Conservation (phyloP, 1,140 invertebrate genomes). For the Drosophila simulans region DNA sequence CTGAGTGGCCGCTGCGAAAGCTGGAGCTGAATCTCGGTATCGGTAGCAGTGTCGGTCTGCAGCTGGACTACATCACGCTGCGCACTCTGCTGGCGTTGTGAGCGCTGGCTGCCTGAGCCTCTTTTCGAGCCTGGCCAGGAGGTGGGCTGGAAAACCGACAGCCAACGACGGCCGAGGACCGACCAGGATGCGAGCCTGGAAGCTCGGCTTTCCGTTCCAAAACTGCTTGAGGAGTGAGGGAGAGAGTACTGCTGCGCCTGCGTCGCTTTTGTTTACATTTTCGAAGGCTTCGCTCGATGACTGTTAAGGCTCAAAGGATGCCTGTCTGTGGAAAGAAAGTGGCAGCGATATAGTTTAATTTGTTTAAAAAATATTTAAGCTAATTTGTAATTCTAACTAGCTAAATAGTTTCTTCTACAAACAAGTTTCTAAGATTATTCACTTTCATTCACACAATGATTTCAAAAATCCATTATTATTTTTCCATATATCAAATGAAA, state of each 20-base stretch:
- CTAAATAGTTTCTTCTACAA: not conserved
- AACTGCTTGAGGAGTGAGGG: slow-evolving; percentile 39
- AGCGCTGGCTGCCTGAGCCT: slow-evolving; percentile 23
- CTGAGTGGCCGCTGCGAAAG: slow-evolving; percentile 58
- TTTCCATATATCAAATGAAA: too few species aligned
- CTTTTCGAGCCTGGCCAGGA: slow-evolving; percentile 30
- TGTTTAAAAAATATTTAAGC: not conserved
- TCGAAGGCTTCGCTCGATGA: slow-evolving; percentile 49
- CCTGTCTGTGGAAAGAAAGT: slow-evolving; percentile 37
- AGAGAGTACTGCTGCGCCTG: slow-evolving; percentile 67
- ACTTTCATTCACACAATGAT: not conserved
- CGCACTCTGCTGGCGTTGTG: slow-evolving; percentile 68
- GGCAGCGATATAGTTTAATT: not conserved
- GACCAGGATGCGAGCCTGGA: slow-evolving; percentile 27
- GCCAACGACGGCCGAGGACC: not conserved
- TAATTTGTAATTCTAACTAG: not conserved
- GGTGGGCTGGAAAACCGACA: slow-evolving; percentile 40
- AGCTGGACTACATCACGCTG: slow-evolving; percentile 62
- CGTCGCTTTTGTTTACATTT: slow-evolving; percentile 80
- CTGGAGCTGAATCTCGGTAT: slow-evolving; percentile 22
- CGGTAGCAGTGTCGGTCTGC: not conserved
- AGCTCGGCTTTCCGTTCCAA: slow-evolving; percentile 26
- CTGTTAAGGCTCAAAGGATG: slow-evolving; percentile 47
- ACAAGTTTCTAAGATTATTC: not conserved
- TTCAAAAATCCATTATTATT: too few species aligned